Evolutionary conservation across 37 sponge, comb jelly and placozoan species (phyloP).

Genomic region (Axinella damicornis): DNA sequence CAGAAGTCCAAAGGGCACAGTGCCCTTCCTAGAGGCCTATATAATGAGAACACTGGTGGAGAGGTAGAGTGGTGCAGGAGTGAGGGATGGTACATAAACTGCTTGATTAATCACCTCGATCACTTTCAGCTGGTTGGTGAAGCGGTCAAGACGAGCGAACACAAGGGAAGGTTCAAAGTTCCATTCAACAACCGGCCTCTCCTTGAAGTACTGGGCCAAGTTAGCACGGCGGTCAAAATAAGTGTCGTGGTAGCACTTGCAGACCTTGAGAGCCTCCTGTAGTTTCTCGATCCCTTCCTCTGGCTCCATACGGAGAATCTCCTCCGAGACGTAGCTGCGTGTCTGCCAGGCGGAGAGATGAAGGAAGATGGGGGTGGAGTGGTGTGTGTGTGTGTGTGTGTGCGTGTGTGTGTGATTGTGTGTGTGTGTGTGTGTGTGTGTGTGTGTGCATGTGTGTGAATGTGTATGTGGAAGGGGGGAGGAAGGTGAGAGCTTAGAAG

Average conservation of each 20-base stretch:
- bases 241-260: constrained; percentile 50
- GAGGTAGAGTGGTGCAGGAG: too few relatives aligned
- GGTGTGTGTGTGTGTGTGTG: too few relatives aligned
- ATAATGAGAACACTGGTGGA: too few relatives aligned
- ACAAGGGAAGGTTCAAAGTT: constrained; percentile 82
- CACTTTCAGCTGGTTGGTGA: constrained; percentile 66
- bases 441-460: background rate
- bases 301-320: constrained; percentile 88
- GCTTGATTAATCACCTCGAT: constrained; percentile 61
- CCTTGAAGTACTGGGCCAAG: constrained; percentile 86
- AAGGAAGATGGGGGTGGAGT: too few relatives aligned
- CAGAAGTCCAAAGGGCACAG: too few relatives aligned
- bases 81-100: too few relatives aligned
- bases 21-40: too few relatives aligned
- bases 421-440: background rate
- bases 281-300: constrained; percentile 94
- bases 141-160: constrained; percentile 75
- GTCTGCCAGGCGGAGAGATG: constrained; percentile 32
- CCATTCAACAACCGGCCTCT: constrained; percentile 77
- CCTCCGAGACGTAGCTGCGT: constrained; percentile 83
- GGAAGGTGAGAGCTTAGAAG: background rate
- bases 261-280: constrained; percentile 67
- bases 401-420: background rate
- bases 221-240: constrained; percentile 63
- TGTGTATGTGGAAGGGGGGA: background rate